These are phyloP conservation scores for Diarsia brunnea DNA, from an alignment of 2,888 invertebrate species.

Conservation along the genomic window DNA sequence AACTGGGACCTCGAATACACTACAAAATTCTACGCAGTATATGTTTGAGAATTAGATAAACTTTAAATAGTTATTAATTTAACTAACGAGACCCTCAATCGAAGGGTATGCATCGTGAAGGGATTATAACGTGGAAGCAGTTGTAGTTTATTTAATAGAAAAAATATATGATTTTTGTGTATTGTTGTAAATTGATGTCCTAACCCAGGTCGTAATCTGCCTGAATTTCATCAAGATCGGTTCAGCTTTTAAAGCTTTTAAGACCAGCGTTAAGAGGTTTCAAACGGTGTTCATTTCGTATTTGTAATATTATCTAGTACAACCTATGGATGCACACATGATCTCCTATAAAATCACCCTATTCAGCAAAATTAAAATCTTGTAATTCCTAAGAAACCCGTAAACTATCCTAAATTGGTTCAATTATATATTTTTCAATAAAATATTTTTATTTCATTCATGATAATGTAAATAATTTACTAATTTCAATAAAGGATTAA, in stretches of 20 bases:
- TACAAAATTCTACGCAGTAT: conserved; percentile 74
- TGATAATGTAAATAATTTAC: too few relatives aligned
- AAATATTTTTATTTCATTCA: too few relatives aligned
- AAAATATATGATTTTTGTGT: background rate
- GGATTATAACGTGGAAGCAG: too few relatives aligned
- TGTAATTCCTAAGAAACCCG: background rate
- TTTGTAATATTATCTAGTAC: background rate
- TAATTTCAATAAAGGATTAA: too few relatives aligned
- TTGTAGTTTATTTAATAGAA: background rate
- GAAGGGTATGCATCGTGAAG: background rate
- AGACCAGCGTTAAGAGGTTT: background rate
- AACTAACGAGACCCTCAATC: too few relatives aligned
- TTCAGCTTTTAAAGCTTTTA: background rate
- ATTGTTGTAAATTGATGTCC: too few relatives aligned
- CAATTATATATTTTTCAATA: too few relatives aligned
- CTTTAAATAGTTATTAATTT: background rate
- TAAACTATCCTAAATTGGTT: background rate
- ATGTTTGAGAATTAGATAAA: conserved; percentile 27
- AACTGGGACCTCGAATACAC: conserved; percentile 72
- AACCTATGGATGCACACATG: too few relatives aligned
- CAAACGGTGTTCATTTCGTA: background rate
- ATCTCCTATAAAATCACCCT: background rate
- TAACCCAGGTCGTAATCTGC: background rate
- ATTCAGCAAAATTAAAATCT: background rate
- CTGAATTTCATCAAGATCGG: background rate